phyloP scores from a whole-genome alignment of 2,888 invertebrate genomes.

The Epinotia ramella region DNA sequence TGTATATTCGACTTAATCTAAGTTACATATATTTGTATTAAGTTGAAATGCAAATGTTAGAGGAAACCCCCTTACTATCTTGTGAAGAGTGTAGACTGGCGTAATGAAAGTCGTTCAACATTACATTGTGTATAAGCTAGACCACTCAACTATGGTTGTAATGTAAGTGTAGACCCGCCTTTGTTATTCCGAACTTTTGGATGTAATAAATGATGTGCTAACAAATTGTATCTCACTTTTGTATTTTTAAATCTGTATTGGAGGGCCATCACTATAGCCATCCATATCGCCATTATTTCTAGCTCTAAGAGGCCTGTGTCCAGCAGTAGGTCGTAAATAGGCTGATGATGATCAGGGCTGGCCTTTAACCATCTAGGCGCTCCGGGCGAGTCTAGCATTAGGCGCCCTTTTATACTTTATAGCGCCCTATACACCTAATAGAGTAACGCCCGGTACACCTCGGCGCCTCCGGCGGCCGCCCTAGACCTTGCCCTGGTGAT shows the following conservation, averaged over 20 bases:
- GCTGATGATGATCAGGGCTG: background rate
- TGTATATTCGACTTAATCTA: background rate
- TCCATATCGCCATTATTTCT: background rate
- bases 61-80: conserved; percentile 15
- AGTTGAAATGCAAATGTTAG: conserved; percentile 16
- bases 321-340: background rate
- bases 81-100: conserved; percentile 9
- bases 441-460: too few species aligned
- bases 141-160: conserved; percentile 48
- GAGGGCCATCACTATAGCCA: background rate
- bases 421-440: too few species aligned
- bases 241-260: conserved; percentile 48
- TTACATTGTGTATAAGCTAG: conserved; percentile 42
- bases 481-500: background rate
- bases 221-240: conserved; percentile 52
- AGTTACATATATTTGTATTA: background rate
- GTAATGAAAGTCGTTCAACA: conserved; percentile 27
- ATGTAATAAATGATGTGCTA: conserved; percentile 63
- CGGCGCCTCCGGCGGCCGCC: too few species aligned
- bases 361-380: too few species aligned
- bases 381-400: too few species aligned
- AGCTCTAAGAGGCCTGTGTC: too few species aligned
- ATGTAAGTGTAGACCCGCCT: conserved; percentile 50
- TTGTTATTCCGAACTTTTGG: conserved; percentile 54
- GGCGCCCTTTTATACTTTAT: too few species aligned